Evolutionary conservation across 2,797 vertebrate genomes (phyloP).

Genomic region (Ceryle rudis): DNA sequence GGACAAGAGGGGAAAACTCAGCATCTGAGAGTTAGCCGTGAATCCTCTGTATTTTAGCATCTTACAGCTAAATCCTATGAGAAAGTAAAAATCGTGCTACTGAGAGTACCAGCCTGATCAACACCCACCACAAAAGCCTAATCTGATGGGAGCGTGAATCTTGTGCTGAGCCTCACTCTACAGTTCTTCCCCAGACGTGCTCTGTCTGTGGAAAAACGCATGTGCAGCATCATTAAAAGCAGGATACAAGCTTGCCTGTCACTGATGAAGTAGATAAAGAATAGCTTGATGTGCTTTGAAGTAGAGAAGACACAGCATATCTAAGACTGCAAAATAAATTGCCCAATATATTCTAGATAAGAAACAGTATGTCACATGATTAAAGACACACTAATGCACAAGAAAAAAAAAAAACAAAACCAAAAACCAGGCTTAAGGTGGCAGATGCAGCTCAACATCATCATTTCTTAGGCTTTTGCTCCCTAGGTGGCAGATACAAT

Average conservation of each 20-base stretch:
- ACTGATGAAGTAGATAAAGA: not conserved
- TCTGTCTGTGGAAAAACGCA: not conserved
- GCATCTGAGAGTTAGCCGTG: not conserved
- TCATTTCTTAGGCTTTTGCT: not conserved
- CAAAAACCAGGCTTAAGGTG: not conserved
- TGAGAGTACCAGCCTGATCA: not conserved
- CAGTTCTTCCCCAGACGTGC: not conserved
- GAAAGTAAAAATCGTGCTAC: not conserved
- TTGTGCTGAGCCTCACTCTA: not conserved
- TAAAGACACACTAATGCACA: not conserved
- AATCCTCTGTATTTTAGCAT: not conserved
- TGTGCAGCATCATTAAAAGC: not conserved
- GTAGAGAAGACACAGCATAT: not conserved
- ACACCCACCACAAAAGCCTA: not conserved
- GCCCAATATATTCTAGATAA: not conserved
- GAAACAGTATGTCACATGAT: not conserved
- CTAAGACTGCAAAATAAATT: not conserved
- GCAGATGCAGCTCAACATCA: not conserved
- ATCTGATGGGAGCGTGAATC: not conserved
- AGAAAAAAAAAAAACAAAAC: no score
- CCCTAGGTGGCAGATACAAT: not conserved
- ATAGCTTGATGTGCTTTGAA: slow-evolving; percentile 1
- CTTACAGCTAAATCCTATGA: not conserved
- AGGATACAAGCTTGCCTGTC: not conserved
- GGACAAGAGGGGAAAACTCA: not conserved